phyloP scores from a whole-genome alignment of 2,888 invertebrate species.

The Drosophila colorata region DNA sequence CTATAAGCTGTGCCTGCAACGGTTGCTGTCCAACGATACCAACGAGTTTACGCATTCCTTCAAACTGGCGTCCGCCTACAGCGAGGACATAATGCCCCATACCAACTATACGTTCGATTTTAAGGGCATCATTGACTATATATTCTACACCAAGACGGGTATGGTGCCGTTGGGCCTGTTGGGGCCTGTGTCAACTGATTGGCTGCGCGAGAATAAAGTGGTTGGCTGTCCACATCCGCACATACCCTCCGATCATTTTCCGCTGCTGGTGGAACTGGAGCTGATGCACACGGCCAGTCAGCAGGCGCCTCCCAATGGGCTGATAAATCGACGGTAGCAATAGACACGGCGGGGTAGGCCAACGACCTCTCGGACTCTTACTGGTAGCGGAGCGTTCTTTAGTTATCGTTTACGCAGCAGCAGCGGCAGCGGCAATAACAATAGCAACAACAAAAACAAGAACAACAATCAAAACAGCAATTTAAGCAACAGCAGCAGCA shows the following conservation, averaged over 20 bases:
- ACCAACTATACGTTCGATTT: constrained; percentile 99
- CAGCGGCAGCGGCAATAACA: constrained; percentile 28
- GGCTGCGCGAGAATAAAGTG: constrained; percentile 98
- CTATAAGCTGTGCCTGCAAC: constrained; percentile 95
- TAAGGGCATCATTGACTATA: constrained; percentile 99
- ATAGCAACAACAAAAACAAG: constrained; percentile 16
- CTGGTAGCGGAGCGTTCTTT: constrained; percentile 32
- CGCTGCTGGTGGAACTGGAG: constrained; percentile 95
- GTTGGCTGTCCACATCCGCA: constrained; percentile 99
- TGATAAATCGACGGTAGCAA: constrained; percentile 94
- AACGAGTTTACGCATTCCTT: constrained; percentile 98
- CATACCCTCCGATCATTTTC: constrained; percentile 98
- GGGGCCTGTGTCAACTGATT: constrained; percentile 96
- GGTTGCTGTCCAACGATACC: constrained; percentile 94
- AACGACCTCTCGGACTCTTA: constrained; percentile 27
- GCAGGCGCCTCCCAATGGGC: constrained; percentile 90
- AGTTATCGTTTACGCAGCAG: constrained; percentile 34
- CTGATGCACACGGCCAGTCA: constrained; percentile 92
- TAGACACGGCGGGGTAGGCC: constrained; percentile 80
- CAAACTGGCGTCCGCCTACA: constrained; percentile 97
- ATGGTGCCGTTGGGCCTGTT: constrained; percentile 97
- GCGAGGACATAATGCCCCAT: constrained; percentile 97
- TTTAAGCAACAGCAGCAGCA: constrained; percentile 3
- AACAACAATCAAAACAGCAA: constrained; percentile 10
- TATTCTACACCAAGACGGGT: constrained; percentile 98